These are phyloP conservation scores for Caenorhabditis becei DNA, from an alignment of 2,888 invertebrate species.

Conservation along the genomic window DNA sequence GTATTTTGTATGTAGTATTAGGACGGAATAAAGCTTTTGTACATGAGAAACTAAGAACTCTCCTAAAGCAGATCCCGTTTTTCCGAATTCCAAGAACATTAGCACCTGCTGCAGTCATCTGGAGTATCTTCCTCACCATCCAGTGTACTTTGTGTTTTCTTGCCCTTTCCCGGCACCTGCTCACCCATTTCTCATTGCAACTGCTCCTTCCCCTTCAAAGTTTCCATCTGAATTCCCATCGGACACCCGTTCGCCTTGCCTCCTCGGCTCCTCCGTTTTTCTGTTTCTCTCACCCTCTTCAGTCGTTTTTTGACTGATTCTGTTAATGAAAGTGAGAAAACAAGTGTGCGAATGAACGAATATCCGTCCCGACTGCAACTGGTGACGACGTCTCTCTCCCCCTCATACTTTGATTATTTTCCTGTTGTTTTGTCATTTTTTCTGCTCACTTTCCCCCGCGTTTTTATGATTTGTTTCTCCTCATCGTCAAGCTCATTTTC, in stretches of 20 bases:
- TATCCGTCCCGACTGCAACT: constrained; percentile 1
- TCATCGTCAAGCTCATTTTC: not conserved
- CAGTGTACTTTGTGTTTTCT: no score
- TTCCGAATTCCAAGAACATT: no score
- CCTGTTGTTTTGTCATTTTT: constrained; percentile 1
- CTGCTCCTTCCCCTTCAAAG: not conserved
- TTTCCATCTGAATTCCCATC: constrained; percentile 34
- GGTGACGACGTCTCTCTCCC: not conserved
- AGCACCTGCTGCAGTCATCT: no score
- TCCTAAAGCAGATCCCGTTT: no score
- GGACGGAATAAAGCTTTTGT: no score
- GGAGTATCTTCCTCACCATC: no score
- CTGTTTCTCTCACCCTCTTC: constrained; percentile 9
- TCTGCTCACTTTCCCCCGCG: not conserved
- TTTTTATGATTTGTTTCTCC: not conserved
- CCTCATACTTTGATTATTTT: constrained; percentile 8
- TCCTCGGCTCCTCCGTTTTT: constrained; percentile 12
- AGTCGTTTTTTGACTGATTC: constrained; percentile 10
- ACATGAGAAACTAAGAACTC: no score
- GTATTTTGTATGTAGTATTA: no score
- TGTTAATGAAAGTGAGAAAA: constrained; percentile 25
- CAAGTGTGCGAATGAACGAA: constrained; percentile 10
- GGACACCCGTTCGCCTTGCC: constrained; percentile 38
- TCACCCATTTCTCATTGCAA: constrained; percentile 2
- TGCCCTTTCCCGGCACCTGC: no score